phyloP scores from a whole-genome alignment of 2,797 vertebrate genomes.

The Phaenicophaeus curvirostris region DNA sequence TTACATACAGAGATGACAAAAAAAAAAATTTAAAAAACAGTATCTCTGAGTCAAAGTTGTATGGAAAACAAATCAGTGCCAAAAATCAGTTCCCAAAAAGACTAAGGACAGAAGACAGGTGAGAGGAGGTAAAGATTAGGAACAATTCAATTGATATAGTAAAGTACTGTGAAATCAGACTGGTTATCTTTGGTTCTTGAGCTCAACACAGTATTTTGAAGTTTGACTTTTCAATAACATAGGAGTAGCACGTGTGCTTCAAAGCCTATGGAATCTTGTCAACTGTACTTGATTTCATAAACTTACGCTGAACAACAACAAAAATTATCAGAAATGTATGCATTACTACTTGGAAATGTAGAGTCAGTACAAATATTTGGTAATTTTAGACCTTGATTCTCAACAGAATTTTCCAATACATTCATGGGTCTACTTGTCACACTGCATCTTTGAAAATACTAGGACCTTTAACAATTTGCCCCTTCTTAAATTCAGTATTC shows the following conservation, averaged over 20 bases:
- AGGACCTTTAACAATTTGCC: background rate
- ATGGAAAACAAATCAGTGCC: background rate
- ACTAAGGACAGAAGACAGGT: background rate
- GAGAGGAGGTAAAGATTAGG: background rate
- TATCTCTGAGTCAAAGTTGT: background rate
- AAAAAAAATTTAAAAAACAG: background rate
- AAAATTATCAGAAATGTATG: background rate
- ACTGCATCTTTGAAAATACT: background rate
- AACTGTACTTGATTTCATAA: background rate
- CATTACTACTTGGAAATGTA: background rate
- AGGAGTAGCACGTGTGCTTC: background rate
- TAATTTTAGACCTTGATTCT: background rate
- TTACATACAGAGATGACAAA: background rate
- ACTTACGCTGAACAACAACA: background rate
- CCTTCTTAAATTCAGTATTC: background rate
- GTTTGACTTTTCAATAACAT: background rate
- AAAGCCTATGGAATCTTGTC: background rate
- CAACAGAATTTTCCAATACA: background rate
- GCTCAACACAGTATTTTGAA: background rate
- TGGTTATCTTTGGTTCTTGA: background rate
- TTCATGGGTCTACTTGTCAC: background rate
- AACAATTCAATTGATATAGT: background rate
- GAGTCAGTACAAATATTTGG: background rate
- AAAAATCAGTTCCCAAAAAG: background rate
- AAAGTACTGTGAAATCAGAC: background rate